These are phyloP conservation scores for Drosophila diplacantha DNA, from an alignment of 2,888 invertebrate species.

Conservation along the genomic window DNA sequence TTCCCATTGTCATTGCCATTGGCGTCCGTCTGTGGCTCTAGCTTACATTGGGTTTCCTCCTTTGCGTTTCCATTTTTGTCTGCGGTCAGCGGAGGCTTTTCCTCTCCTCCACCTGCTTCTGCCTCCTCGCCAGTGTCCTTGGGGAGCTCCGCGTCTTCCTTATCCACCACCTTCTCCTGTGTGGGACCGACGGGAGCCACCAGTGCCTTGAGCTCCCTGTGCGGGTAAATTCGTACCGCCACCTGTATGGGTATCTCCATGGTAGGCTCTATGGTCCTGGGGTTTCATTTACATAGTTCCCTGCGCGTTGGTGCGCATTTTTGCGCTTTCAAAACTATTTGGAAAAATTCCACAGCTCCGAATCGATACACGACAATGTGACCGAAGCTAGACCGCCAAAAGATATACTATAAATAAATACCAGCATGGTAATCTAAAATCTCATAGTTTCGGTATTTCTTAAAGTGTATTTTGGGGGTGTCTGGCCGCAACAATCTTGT, in stretches of 20 bases:
- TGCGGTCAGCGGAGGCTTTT: neutral
- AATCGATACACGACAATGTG: conserved; percentile 65
- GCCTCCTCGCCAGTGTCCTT: conserved; percentile 26
- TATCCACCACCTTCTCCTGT: neutral
- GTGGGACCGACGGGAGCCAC: neutral
- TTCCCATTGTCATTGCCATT: conserved; percentile 43
- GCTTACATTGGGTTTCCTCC: neutral
- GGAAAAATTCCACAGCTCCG: conserved; percentile 47
- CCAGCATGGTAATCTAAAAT: neutral
- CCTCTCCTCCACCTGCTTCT: neutral
- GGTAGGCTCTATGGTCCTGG: conserved; percentile 27
- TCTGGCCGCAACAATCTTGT: neutral
- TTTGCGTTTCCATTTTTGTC: conserved; percentile 25
- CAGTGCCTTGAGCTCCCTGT: conserved; percentile 30
- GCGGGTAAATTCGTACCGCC: conserved; percentile 82
- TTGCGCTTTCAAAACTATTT: conserved; percentile 38
- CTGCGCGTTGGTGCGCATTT: conserved; percentile 47
- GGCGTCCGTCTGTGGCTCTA: conserved; percentile 25
- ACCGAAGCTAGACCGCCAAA: conserved; percentile 1
- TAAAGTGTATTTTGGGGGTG: neutral
- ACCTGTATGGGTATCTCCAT: conserved; percentile 88
- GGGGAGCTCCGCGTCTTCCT: conserved; percentile 16
- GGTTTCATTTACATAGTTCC: conserved; percentile 45
- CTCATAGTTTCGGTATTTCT: neutral
- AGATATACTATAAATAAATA: conserved; percentile 2